Base-by-base conservation (phyloP, 2,888 invertebrate genomes). In the Spatulosminthurus flaviceps region DNA sequence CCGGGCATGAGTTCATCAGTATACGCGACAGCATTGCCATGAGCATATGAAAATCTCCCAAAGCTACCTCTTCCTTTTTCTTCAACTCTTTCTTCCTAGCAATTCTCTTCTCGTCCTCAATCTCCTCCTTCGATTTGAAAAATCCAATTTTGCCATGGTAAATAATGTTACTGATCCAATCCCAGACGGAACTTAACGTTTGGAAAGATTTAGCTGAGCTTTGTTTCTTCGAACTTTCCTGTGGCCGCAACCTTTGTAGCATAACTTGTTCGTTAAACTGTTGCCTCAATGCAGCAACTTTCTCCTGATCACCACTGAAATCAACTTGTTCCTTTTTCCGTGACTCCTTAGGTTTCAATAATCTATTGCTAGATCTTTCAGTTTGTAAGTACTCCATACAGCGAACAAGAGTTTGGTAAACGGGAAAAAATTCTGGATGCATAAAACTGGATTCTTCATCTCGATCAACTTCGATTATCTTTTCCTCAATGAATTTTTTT, bases 351-450 rank as follows among this genome's bases (percentile, higher is more conserved):
- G 34, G 34, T 34, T 4, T 4, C 34, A 34, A 7, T 34, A 9
- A 9, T 34, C 5, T 42, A 11, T 5, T 11, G 11, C 0, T 16
- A 28, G 51, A 60, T 22, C 19, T 24, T 24, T 43, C n/a, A 29
- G 19, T 29, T 16, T 72, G 43, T 11, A 73, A 28, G n/a, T 73
- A n/a, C 28, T 73, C 51, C 11, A 73, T n/a, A 21, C 73, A 73
- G 2, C 60, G 13, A 1, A 73, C 60, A 19, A 73, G 28, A 51
- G 29, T 21, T 73, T 73, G 73, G 28, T 73, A 73, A n/a, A 28
- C 60, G 11, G 60, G 42, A 0, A 28, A 26, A 60, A 73, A 73
- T 73, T 73, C 1, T 26, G 51, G 28, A 73, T 73, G 51, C 72
- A 51, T 51, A 16, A 1, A 1, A 5, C 19, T n/a, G 4, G 9